Evolutionary conservation across 2,888 invertebrate species (phyloP), one percentile per base, ranked within the genome.

Genomic region (Congeria kusceri): DNA sequence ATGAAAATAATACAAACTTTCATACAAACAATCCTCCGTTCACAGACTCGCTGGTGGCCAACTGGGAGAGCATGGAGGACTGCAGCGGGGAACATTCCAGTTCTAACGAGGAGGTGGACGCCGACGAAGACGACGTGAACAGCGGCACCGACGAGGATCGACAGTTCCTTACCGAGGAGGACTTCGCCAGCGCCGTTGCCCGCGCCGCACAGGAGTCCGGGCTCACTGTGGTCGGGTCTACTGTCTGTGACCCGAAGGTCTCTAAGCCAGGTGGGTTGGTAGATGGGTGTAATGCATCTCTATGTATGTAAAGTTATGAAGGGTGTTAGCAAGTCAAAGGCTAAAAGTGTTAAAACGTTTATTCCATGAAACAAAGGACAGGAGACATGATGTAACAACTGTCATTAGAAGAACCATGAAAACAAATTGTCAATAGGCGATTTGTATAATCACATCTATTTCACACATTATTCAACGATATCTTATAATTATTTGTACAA

Each of bases 121-220:
- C 91, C 72, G 91, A 90, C 56, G 91, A 91, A 61, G 83, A 72
- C 25, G 65, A 63, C 25, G 68, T 46, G 5, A 23, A 9, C 23
- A 20, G 13, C 1, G 53, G n/a, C 5, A 27, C 3, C 20, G 75
- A 63, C 27, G 66, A 58, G 27, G 93, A 93, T 70, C 92, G 91
- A 44, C 92, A 93, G 65, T 93, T 93, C 85, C 92, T 93, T 47
- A 86, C 81, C 23, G 94, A 94, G 84, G 92, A 93, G 44, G 93
- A 94, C 83, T 94, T 94, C 87, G 93, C 93, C 57, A 93, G 92
- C 71, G 93, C 93, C 32, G 92, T 94, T 39, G 93, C 93, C 49
- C 91, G 92, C 63, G 93, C 93, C 7, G 93, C 93, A 28, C 93
- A 93, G 82, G 85, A 93, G 81, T 93, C 93, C 25, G 93, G 93